Base-by-base conservation (phyloP, 2,113 vertebrate species). In the Macrotus californicus region DNA sequence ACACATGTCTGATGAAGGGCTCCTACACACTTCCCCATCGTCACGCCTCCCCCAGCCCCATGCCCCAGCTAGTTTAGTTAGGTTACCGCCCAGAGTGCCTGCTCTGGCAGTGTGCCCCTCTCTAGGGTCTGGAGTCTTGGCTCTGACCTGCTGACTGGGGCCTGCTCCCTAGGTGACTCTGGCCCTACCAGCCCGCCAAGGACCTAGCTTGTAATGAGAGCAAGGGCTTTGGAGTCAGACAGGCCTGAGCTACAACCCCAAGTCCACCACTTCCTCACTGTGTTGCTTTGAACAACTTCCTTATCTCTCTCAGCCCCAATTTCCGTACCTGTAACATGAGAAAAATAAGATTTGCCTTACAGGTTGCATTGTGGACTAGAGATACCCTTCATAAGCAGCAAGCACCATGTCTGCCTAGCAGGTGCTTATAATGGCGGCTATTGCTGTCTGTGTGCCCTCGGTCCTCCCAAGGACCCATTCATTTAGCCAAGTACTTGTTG, bases 291-390 rank as follows among this genome's bases (percentile, higher is more conserved):
- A 3, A 19, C 16, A 64, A 43, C 50, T 36, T 64, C 46, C 80
- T 81, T 48, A 89, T n/a, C 46, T 81, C 50, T 41, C 41, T 89
- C 67, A 87, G 31, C 14, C 56, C 92, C n/a, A 39, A 41, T 93
- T 83, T 83, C 61, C 4, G 3, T 12, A 76, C 29, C 14, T 36
- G 36, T 21, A 36, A 72, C 59, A 70, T 50, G 48, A 61, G 26
- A 36, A 75, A 94, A 84, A 22, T 7, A 52, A 89, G 59, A 64
- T 11, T 36, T 46, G 1, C 75, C 26, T 48, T 19, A 69, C 39
- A 24, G 43, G 88, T 43, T 80, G 22, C 12, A 10, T 2, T 43
- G 46, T 76, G 29, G 81, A 31, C 39, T 69, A 66, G 64, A 15
- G 50, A 67, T 12, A 13, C 26, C 43, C 43, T 84, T 86, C 24